Conservation (phyloP, 2,888 invertebrate genomes). For the Laothoe populi region DNA sequence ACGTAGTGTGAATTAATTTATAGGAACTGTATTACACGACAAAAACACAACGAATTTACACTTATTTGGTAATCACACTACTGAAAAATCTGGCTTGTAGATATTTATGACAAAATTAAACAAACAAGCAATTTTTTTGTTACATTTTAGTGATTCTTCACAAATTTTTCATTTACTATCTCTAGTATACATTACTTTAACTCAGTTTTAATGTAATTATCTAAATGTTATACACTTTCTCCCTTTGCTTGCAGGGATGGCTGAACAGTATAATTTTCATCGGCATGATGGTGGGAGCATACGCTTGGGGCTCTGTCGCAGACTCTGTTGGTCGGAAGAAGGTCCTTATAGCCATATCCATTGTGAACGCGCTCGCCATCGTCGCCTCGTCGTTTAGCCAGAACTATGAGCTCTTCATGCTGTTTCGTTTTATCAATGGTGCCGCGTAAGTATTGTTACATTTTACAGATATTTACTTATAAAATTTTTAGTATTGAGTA, state of each 20-base stretch:
- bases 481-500: no score
- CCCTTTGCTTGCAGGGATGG: conserved; percentile 78
- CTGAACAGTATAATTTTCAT: conserved; percentile 92
- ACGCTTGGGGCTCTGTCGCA: conserved; percentile 96
- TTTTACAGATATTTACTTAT: no score
- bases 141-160: no score
- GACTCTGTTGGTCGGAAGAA: conserved; percentile 94
- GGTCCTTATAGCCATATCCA: conserved; percentile 94
- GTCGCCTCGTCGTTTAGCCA: conserved; percentile 96
- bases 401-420: conserved; percentile 94
- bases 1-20: conserved; percentile 37
- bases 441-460: conserved; percentile 91
- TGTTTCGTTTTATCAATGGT: conserved; percentile 96
- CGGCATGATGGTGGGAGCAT: conserved; percentile 98
- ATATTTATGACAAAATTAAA: neutral
- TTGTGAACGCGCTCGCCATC: conserved; percentile 95
- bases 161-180: no score
- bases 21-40: conserved; percentile 13
- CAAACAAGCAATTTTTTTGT: no score
- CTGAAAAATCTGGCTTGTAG: neutral
- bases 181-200: neutral
- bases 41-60: neutral
- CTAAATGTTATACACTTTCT: neutral
- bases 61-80: conserved; percentile 10
- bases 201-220: neutral